Base-by-base conservation (phyloP, 2,888 invertebrate species). In the Penaeus monodon region DNA sequence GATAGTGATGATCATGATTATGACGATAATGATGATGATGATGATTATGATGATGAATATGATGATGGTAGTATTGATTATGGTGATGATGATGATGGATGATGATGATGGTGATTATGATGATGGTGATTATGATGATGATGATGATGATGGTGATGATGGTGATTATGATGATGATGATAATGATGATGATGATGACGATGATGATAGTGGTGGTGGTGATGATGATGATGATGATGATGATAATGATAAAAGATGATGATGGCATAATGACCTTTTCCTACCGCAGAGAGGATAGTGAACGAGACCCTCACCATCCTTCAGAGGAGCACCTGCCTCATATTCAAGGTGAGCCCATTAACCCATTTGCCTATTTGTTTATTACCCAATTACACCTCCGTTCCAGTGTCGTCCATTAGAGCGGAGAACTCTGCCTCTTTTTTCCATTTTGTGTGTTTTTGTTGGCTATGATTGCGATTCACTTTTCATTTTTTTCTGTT, bases 171-270 rank as follows among this genome's bases (percentile, higher is more conserved):
- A 76, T 49, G 14, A 76, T 76, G 38, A 76, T 76, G n/a, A 76
- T 38, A n/a, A 76, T 76, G 1, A 76, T 76, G 38, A 76, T 76
- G 20, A 76, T 38, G 38, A 44, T 76, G 33, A 76, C 33, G 38
- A 76, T 76, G 38, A 76, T 76, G 38, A 44, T 76, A 76, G 20
- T 76, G 33, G 20, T 27, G 33, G 20, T 76, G 24, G 20, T 29
- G 10, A 2, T 76, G 14, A 76, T 27, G 27, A 76, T 76, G 33
- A 20, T 76, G 33, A 76, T 76, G 17, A 76, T 44, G 27, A 76
- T 44, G 33, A 76, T 76, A 33, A 76, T 44, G 33, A 77, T 77
- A 22, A 77, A 4, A 12, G 12, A 77, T 38, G 44, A 33, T 57
- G 70, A 14, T 70, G 70, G 14, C 22, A 44, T 57, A 57, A 57